Evolutionary conservation across 2,113 vertebrate species (phyloP), one percentile per base, ranked within the genome.

Genomic region (Elaphurus davidianus): DNA sequence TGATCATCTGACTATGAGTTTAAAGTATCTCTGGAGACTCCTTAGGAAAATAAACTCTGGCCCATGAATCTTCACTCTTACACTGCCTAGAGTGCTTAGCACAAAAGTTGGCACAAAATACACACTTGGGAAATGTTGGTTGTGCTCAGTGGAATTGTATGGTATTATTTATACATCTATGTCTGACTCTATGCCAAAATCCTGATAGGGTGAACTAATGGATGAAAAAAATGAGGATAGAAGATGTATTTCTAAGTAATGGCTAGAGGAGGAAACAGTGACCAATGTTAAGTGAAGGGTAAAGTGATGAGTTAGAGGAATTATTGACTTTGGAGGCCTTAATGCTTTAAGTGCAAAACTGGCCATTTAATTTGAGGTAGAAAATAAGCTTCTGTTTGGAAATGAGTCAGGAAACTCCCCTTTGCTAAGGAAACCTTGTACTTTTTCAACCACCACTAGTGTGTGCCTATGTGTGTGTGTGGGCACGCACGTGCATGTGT

Each of bases 21-120:
- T 98, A 95, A 97, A 88, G 62, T 54, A 95, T 98, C 93, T 94
- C 94, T 92, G 57, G 95, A 90, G 94, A 86, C 57, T 96, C 81
- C 8, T 97, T 96, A 98, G 36, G 54, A 94, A 91, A 98, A 97
- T 91, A 95, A 96, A 94, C 64, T 60, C 84, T n/a, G 7, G 59
- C 40, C 47, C 54, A 90, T 86, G 81, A 97, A 74, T 81, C 92
- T 86, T 95, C 79, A 86, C 30, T 89, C 92, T 96, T 88, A 89
- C 43, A 93, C 79, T 89, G 87, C 89, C 71, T 82, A 83, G 40
- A 97, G 64, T 90, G 76, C 74, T 97, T 87, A 98, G 64, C 92
- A 97, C 50, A 50, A 81, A 98, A 62, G 30, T 85, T 93, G 81
- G 84, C 27, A 84, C 45, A 94, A 87, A 97, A 94, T 40, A 82